Percentiles rank a stretch among this genome's conserved stretches.
Evolutionary conservation across 2,113 vertebrate genomes (phyloP).

Genomic region (Sinocyclocheilus anshuiensis): DNA sequence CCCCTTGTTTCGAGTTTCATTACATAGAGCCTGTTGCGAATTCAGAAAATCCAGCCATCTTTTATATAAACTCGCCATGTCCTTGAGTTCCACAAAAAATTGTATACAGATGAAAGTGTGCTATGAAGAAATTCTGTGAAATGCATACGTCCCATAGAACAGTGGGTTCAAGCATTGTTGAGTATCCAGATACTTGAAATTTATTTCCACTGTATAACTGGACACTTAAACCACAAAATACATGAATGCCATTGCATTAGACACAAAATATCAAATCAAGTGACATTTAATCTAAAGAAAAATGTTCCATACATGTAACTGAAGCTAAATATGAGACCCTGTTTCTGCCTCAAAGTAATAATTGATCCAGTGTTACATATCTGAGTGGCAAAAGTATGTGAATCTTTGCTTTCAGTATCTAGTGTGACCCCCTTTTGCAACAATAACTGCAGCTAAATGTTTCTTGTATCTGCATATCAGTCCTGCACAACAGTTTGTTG

Average conservation of each 20-base stretch:
- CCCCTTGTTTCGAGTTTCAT: slow-evolving; percentile 59
- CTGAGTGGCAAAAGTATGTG: too few relatives aligned
- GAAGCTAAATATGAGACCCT: too few relatives aligned
- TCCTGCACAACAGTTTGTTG: too few relatives aligned
- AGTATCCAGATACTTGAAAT: background rate
- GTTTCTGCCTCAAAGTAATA: too few relatives aligned
- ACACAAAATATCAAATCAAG: background rate
- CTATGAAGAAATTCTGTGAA: background rate
- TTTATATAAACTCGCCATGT: background rate
- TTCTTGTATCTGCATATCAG: too few relatives aligned
- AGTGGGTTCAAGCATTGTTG: background rate
- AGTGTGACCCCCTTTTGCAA: too few relatives aligned
- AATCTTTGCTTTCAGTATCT: too few relatives aligned
- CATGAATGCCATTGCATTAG: background rate
- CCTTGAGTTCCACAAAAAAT: background rate
- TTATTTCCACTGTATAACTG: background rate
- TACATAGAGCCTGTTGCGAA: slow-evolving; percentile 32
- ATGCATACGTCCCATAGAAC: background rate
- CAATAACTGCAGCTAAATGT: too few relatives aligned
- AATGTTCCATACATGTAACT: too few relatives aligned
- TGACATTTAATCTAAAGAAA: background rate
- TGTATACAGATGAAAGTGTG: background rate
- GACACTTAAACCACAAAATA: background rate
- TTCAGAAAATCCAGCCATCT: slow-evolving; percentile 19
- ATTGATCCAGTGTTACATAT: too few relatives aligned